phyloP scores from a whole-genome alignment of 1,140 invertebrate species.

The Lucilia cuprina region DNA sequence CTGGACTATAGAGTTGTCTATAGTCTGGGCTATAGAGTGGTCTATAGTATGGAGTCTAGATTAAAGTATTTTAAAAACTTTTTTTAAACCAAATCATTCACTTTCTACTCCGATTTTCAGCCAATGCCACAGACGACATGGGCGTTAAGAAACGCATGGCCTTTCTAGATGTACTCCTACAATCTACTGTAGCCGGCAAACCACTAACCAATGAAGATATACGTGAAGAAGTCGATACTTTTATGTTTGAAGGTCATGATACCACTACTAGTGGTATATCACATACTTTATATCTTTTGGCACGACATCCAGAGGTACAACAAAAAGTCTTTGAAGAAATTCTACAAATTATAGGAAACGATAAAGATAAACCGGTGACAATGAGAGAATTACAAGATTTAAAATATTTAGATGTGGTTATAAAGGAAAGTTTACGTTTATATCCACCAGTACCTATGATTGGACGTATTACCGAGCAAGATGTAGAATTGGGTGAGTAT shows the following conservation, averaged over 20 bases:
- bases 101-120: neutral
- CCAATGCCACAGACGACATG: constrained; percentile 21
- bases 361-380: constrained; percentile 51
- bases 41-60: too few species aligned
- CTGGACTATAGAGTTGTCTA: too few species aligned
- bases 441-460: constrained; percentile 73
- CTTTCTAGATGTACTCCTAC: constrained; percentile 75
- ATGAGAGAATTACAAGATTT: constrained; percentile 65
- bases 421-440: constrained; percentile 68
- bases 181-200: constrained; percentile 63
- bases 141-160: constrained; percentile 54
- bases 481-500: constrained; percentile 43
- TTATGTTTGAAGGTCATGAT: constrained; percentile 77
- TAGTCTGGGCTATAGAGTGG: too few species aligned
- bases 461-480: constrained; percentile 61
- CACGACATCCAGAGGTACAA: constrained; percentile 67
- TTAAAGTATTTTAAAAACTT: neutral
- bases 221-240: constrained; percentile 77
- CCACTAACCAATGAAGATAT: constrained; percentile 70
- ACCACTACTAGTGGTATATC: constrained; percentile 68
- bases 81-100: too few species aligned
- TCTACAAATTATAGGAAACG: constrained; percentile 64
- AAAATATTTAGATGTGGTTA: constrained; percentile 69
- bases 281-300: constrained; percentile 66
- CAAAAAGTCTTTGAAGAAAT: constrained; percentile 68